Base-by-base conservation (phyloP, 92 coral and sea anemone genomes). In the Metridium senile region DNA sequence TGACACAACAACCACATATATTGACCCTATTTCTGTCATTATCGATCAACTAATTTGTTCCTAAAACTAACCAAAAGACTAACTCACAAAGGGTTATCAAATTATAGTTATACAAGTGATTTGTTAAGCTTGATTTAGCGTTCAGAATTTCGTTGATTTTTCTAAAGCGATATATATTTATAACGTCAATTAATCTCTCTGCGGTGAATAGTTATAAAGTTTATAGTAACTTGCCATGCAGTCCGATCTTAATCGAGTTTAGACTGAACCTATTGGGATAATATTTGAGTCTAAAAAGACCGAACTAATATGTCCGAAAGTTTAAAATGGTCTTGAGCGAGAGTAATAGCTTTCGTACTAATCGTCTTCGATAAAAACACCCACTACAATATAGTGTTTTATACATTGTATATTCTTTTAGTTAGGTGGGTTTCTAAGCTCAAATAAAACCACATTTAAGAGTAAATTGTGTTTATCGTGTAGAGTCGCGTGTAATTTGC, bases 151-250 rank as follows among this genome's bases (percentile, higher is more conserved):
- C 1, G 69, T 20, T 28, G 49, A 39, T 28, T 28, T 28, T 31
- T 29, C 23, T 63, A 28, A 63, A 21, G 69, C 2, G 31, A 59
- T 21, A 3, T 59, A 21, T 59, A 18, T 59, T 59, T 3, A 54
- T 63, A 1, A 54, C 1, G 45, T 63, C 16, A 63, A 11, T 30
- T 63, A 29, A 63, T 63, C 69, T 63, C 69, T 28, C 43, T 13
- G 69, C 27, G 69, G 69, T 29, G 20, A 28, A 16, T 63, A 11
- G 22, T 63, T 28, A 63, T 1, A 63, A 63, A 63, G 69, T 63
- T 63, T 63, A 31, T 13, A 13, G 32, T 28, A 63, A 63, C 43
- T 63, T 63, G 16, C 32, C 69, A 28, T 63, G 69, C 11, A 21
- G 45, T 63, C 45, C 18, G 32, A 28, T 63, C 69, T 2, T 21